A percentile compares a stretch with the other conserved stretches of the same genome.
phyloP scores from a whole-genome alignment of 2,113 vertebrate species.

The Larimichthys crocea region DNA sequence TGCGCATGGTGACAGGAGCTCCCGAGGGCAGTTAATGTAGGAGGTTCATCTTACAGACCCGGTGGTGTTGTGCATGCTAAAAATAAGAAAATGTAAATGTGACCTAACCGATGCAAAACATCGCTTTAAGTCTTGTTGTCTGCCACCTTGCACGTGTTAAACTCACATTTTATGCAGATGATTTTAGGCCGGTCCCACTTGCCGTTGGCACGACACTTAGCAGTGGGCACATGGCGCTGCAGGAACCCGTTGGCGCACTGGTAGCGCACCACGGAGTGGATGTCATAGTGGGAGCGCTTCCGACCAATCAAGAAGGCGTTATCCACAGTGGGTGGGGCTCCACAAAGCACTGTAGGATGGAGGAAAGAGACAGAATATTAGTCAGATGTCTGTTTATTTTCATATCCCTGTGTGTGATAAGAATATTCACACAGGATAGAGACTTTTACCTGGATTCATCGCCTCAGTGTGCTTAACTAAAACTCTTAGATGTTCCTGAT shows the following conservation, averaged over 20 bases:
- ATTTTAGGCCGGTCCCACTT: conserved; percentile 95
- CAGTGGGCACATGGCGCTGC: conserved; percentile 91
- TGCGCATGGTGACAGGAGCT: conserved; percentile 45
- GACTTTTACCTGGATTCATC: not conserved
- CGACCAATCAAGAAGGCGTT: conserved; percentile 90
- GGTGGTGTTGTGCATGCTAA: conserved; percentile 24
- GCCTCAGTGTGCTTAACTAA: not conserved
- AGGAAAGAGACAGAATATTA: conserved; percentile 16
- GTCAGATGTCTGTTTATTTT: not conserved
- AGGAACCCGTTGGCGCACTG: conserved; percentile 91
- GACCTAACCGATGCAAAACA: conserved; percentile 28
- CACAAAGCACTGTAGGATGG: conserved; percentile 89
- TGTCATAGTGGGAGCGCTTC: conserved; percentile 90
- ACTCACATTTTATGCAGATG: conserved; percentile 95
- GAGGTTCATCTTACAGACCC: conserved; percentile 16
- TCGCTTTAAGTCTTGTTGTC: conserved; percentile 8
- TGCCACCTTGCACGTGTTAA: not conserved
- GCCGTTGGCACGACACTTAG: conserved; percentile 92
- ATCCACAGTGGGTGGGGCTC: conserved; percentile 89
- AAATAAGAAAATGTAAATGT: conserved; percentile 39
- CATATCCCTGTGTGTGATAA: not conserved
- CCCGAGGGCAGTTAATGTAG: conserved; percentile 37
- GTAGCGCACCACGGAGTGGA: conserved; percentile 93
- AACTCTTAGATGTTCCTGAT: not conserved
- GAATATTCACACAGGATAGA: not conserved